Percentiles rank a stretch among this genome's conserved stretches.
Conservation (phyloP, 2,113 vertebrate genomes). For the Amphilophus citrinellus region DNA sequence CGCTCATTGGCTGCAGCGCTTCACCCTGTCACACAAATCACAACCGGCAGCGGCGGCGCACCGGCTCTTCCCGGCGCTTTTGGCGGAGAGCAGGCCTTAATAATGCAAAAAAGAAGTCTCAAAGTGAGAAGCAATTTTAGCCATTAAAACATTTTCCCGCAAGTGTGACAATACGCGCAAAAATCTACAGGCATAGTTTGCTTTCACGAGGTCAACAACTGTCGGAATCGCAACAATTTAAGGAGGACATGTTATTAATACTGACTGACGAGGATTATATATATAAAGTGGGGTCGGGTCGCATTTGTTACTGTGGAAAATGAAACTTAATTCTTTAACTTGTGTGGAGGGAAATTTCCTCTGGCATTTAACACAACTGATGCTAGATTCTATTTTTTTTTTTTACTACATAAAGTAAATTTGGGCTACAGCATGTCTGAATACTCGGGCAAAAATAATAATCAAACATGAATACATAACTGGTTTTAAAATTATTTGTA, state of each 20-base stretch:
- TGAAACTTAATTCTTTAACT: background rate
- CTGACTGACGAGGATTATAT: background rate
- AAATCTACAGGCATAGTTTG: background rate
- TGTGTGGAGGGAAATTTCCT: background rate
- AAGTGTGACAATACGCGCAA: background rate
- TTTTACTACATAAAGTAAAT: too few species aligned
- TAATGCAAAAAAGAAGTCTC: background rate
- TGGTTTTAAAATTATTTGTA: background rate
- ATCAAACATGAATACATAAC: background rate
- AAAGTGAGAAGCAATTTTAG: background rate
- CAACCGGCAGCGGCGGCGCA: background rate
- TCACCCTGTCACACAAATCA: slow-evolving; percentile 77
- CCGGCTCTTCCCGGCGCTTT: background rate
- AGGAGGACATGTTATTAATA: background rate
- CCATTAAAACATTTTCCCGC: background rate
- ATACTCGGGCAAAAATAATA: background rate
- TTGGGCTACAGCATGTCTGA: background rate
- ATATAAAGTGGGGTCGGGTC: background rate
- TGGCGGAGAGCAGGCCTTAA: background rate
- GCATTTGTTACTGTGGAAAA: background rate
- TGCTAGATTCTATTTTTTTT: too few species aligned
- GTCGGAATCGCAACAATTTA: background rate
- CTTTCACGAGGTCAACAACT: background rate
- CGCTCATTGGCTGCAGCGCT: slow-evolving; percentile 80
- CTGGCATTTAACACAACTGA: background rate